Conservation (phyloP, 2,888 invertebrate genomes). For the Molorchus minor region DNA sequence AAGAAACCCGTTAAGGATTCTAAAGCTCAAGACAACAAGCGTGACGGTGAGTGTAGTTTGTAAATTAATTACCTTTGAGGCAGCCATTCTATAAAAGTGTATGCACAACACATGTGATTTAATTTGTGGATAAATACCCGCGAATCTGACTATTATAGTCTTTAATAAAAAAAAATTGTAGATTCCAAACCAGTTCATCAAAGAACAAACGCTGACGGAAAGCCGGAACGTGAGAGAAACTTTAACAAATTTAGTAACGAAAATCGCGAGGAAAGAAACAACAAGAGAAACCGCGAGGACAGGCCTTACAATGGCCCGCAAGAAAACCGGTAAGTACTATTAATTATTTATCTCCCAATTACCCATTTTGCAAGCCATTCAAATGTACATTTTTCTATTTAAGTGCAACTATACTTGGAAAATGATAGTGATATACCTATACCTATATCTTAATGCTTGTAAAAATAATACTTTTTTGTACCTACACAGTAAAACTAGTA, state of each 20-base stretch:
- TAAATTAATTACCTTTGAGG: conserved; percentile 36
- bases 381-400: neutral
- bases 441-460: neutral
- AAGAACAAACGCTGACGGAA: conserved; percentile 64
- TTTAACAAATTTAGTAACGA: conserved; percentile 68
- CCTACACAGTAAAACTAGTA: neutral
- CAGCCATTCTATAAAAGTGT: conserved; percentile 48
- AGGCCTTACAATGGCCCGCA: conserved; percentile 62
- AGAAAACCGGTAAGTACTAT: conserved; percentile 57
- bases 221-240: conserved; percentile 64
- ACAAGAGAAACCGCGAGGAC: conserved; percentile 73
- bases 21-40: conserved; percentile 70
- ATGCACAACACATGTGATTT: conserved; percentile 58
- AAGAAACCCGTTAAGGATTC: conserved; percentile 74
- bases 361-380: conserved; percentile 1
- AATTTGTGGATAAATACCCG: conserved; percentile 8
- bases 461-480: neutral
- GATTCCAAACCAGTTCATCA: conserved; percentile 55
- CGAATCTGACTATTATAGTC: conserved; percentile 4
- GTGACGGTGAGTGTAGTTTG: conserved; percentile 58
- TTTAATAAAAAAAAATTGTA: no score
- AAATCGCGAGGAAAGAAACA: conserved; percentile 78
- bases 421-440: neutral
- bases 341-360: conserved; percentile 2
- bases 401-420: conserved; percentile 19